Percentiles rank a stretch among this genome's conserved stretches.
Evolutionary conservation across 2,113 vertebrate genomes (phyloP).

Genomic region (Pan paniscus): DNA sequence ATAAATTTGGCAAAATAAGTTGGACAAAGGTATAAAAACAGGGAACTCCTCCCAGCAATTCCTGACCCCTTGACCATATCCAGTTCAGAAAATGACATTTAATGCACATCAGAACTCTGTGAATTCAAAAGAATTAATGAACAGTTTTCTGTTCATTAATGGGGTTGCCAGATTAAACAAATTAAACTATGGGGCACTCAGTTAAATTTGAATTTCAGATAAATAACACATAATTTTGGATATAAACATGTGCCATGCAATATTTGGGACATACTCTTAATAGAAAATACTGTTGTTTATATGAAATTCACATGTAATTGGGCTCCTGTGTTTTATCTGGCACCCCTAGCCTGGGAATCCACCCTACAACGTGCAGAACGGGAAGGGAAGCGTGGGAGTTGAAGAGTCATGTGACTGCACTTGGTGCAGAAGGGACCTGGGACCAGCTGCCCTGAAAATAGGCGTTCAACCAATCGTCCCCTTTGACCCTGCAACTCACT

Average conservation of each 20-base stretch:
- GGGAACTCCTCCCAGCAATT: not conserved
- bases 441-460: not conserved
- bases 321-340: not conserved
- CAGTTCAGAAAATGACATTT: not conserved
- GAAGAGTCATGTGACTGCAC: not conserved
- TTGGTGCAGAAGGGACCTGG: not conserved
- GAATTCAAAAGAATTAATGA: not conserved
- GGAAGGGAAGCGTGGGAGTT: not conserved
- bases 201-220: constrained; percentile 33
- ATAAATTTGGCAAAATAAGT: constrained; percentile 26
- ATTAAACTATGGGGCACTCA: constrained; percentile 14
- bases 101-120: not conserved
- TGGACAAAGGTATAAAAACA: not conserved
- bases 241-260: not conserved
- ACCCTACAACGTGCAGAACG: not conserved
- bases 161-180: constrained; percentile 27
- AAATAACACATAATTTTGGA: constrained; percentile 32
- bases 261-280: not conserved
- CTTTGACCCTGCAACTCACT: not conserved
- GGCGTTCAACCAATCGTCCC: not conserved
- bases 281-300: not conserved
- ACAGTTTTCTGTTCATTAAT: not conserved
- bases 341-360: not conserved
- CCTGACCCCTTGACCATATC: not conserved
- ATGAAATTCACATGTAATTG: constrained; percentile 21